Base-by-base conservation (phyloP, 2,113 vertebrate species). In the Plecturocebus donacophilus region DNA sequence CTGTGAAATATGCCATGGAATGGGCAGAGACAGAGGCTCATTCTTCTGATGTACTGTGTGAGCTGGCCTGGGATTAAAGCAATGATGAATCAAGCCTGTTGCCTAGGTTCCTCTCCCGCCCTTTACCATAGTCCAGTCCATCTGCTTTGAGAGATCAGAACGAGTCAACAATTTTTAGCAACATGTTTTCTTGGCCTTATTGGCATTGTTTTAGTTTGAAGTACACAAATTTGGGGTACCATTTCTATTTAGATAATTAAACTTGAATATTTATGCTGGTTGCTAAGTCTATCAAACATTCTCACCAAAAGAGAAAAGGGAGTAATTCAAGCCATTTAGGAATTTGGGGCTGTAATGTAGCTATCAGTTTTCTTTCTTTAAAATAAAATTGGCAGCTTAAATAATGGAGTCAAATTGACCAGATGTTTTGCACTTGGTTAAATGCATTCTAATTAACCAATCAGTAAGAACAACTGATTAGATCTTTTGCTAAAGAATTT, bases 311-410 rank as follows among this genome's bases (percentile, higher is more conserved):
- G 71, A 70, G 68, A 19, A 68, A 87, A 92, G 4, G 42, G 61
- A 81, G 3, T 75, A 82, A 75, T 35, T 76, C 61, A 42, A 80
- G 27, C 11, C 35, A 42, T 32, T 92, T 77, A 32, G n/a, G 68
- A 73, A 82, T 77, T 47, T 91, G 66, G 20, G 8, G 45, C 35
- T 70, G 12, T 27, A 77, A 84, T 58, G 58, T 86, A 49, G 20
- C 54, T 85, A 81, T 87, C n/a, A 32, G n/a, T 70, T 32, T 92
- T 6, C 61, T 40, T 92, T 90, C 38, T 92, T 91, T 77, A 73
- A 87, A 93, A 91, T 97, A 91, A 94, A 94, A 86, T 49, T 94
- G 86, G 52, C 87, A 91, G 20, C 73, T 96, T 97, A 58, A 96
- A 35, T 61, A 94, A 95, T 93, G n/a, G 7, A 52, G 25, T 86